A percentile compares a stretch with the other conserved stretches of the same genome.
Conservation (phyloP, 2,113 vertebrate species). For the Microcebus tavaratra region DNA sequence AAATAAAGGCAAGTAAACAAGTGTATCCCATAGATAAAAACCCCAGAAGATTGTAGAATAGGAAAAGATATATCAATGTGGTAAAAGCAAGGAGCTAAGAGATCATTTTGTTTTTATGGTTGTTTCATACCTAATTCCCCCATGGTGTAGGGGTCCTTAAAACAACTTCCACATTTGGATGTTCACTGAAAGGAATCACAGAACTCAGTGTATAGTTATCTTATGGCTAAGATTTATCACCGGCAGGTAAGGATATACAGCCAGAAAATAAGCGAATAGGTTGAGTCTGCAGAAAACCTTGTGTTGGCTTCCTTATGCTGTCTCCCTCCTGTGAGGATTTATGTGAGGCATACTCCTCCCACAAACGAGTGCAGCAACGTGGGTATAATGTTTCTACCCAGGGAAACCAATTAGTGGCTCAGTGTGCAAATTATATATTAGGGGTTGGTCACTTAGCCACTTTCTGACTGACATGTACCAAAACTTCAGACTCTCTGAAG, state of each 20-base stretch:
- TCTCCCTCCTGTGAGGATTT: background rate
- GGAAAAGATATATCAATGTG: background rate
- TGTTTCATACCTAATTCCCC: background rate
- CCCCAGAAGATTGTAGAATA: background rate
- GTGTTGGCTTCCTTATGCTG: background rate
- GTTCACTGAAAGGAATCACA: background rate
- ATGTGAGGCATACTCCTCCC: background rate
- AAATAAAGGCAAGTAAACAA: background rate
- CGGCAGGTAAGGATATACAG: background rate
- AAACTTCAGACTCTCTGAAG: background rate
- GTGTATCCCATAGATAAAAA: background rate
- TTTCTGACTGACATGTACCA: background rate
- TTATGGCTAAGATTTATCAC: background rate
- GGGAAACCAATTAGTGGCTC: background rate
- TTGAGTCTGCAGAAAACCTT: background rate
- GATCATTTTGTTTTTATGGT: background rate
- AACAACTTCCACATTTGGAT: background rate
- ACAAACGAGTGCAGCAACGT: background rate
- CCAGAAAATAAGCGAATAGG: background rate
- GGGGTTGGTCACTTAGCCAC: background rate
- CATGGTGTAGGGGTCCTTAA: background rate
- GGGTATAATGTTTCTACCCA: background rate
- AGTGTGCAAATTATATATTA: background rate
- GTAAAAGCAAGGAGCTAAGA: background rate
- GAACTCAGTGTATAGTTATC: background rate